phyloP scores from a whole-genome alignment of 2,113 vertebrate species.

The Lasiurus borealis region DNA sequence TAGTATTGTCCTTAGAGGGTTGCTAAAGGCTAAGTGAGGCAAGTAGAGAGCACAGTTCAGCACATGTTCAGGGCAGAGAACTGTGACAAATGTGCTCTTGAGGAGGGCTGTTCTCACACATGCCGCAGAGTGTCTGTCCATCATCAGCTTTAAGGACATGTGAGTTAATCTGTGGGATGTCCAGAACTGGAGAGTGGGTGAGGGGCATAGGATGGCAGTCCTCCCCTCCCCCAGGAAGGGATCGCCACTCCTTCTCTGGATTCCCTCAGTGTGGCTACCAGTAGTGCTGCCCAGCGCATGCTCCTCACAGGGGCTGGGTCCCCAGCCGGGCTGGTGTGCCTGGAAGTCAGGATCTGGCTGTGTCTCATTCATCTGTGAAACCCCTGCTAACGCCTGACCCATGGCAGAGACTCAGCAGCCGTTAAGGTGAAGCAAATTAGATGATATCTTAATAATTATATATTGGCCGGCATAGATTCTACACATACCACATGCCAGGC shows the following conservation, averaged over 20 bases:
- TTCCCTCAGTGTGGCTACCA: neutral
- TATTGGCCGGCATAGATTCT: neutral
- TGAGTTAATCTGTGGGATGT: neutral
- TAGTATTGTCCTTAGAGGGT: neutral
- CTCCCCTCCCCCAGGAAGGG: too few relatives aligned
- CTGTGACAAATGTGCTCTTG: neutral
- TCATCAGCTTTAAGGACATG: neutral
- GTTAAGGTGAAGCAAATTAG: neutral
- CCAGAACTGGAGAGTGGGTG: neutral
- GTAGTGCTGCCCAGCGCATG: neutral
- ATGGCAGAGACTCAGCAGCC: neutral
- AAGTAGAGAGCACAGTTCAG: neutral
- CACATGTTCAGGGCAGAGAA: accelerated
- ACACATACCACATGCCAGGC: neutral
- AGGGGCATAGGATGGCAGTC: neutral
- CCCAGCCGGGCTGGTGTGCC: neutral
- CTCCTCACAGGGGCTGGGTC: neutral
- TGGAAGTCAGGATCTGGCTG: neutral
- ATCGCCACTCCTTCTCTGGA: too few relatives aligned
- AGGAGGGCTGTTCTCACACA: neutral
- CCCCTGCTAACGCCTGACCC: neutral
- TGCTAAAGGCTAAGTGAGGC: neutral
- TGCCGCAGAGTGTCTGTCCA: neutral
- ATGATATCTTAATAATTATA: neutral
- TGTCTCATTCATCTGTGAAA: neutral